phyloP scores from a whole-genome alignment of 2,113 vertebrate genomes.

The Solenodon paradoxus region DNA sequence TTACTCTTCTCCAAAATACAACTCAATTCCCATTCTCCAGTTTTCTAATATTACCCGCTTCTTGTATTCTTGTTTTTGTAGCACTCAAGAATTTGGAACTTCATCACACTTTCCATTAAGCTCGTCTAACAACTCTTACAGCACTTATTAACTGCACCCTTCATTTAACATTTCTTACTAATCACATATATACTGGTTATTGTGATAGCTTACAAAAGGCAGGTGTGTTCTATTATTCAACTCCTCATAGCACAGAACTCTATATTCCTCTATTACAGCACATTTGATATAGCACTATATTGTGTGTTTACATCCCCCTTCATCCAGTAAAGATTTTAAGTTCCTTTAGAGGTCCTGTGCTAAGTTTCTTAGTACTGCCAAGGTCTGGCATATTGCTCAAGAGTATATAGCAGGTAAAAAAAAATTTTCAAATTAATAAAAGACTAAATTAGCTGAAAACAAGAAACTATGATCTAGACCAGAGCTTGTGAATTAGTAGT shows the following conservation, averaged over 20 bases:
- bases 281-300: background rate
- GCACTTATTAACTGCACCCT: background rate
- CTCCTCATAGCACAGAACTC: background rate
- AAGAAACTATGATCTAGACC: background rate
- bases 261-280: background rate
- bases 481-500: background rate
- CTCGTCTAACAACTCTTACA: background rate
- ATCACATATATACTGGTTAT: background rate
- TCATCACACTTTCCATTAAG: background rate
- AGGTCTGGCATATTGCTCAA: background rate
- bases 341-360: background rate
- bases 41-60: background rate
- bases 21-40: background rate
- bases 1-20: conserved; percentile 5
- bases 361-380: background rate
- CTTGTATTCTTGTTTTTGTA: background rate
- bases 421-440: conserved; percentile 40
- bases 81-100: background rate
- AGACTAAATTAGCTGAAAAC: background rate
- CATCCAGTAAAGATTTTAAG: conserved; percentile 1
- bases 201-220: background rate
- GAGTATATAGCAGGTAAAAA: background rate
- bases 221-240: background rate
- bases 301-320: background rate
- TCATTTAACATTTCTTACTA: conserved; percentile 11